Percentiles rank a stretch among this genome's conserved stretches.
Conservation (phyloP, 2,113 vertebrate species). For the Abramis brama region DNA sequence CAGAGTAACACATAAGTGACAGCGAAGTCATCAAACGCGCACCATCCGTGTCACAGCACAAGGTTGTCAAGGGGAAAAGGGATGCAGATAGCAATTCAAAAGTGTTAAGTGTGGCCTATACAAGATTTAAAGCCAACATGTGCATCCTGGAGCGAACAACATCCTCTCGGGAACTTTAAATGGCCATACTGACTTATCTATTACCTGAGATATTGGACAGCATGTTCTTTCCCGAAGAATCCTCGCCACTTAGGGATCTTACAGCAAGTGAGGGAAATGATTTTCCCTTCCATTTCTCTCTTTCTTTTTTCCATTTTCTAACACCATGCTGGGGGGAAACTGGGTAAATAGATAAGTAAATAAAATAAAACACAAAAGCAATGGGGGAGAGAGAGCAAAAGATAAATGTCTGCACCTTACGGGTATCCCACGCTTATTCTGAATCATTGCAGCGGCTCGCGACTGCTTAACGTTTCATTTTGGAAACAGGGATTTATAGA, state of each 20-base stretch:
- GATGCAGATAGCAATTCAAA: slow-evolving; percentile 7
- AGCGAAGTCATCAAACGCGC: neutral
- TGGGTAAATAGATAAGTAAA: slow-evolving; percentile 53
- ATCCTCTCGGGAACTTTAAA: neutral
- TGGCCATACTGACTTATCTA: slow-evolving; percentile 22
- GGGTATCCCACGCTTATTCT: slow-evolving; percentile 63
- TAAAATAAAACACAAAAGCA: slow-evolving; percentile 49
- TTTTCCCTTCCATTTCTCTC: slow-evolving; percentile 32
- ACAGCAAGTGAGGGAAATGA: slow-evolving; percentile 11
- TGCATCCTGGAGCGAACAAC: neutral
- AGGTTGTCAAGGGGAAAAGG: neutral
- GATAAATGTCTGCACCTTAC: slow-evolving; percentile 65
- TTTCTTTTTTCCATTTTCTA: slow-evolving; percentile 34
- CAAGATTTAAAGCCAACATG: slow-evolving; percentile 6
- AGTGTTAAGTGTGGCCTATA: neutral
- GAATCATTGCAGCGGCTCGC: slow-evolving; percentile 63
- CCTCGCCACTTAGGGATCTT: slow-evolving; percentile 21
- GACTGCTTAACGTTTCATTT: slow-evolving; percentile 67
- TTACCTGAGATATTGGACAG: slow-evolving; percentile 9
- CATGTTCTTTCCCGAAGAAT: neutral
- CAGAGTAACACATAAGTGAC: slow-evolving; percentile 2
- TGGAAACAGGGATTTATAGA: slow-evolving; percentile 70
- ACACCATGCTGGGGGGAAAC: neutral
- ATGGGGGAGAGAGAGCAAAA: slow-evolving; percentile 28
- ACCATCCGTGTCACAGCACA: neutral